phyloP scores from a whole-genome alignment of 2,797 vertebrate genomes.

The Perdix hodgsoniae region DNA sequence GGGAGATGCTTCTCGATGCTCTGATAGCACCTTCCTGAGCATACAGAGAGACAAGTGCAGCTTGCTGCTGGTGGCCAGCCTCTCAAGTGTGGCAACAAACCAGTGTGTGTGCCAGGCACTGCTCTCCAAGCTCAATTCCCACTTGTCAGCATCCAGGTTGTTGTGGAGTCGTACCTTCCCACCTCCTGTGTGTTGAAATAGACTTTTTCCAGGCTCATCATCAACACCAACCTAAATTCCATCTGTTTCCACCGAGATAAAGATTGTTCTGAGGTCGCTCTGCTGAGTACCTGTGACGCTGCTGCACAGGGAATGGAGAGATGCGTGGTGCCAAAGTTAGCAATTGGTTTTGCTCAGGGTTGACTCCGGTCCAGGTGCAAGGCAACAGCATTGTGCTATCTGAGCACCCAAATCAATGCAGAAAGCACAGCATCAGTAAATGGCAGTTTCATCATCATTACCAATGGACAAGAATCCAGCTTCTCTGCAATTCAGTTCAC shows the following conservation, averaged over 20 bases:
- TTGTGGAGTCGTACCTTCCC: background rate
- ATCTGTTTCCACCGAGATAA: slow-evolving; percentile 23
- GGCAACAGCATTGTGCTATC: background rate
- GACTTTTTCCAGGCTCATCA: slow-evolving; percentile 27
- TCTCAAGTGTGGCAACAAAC: background rate
- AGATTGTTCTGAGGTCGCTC: background rate
- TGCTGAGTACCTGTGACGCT: background rate
- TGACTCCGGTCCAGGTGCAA: background rate
- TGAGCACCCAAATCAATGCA: background rate
- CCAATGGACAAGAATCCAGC: background rate
- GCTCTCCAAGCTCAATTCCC: background rate
- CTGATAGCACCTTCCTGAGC: rapidly evolving
- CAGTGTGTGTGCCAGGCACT: rapidly evolving
- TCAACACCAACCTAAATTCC: slow-evolving; percentile 27
- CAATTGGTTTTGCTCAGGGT: background rate
- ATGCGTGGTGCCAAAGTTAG: background rate
- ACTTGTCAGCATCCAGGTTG: slow-evolving; percentile 9
- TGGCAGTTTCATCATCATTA: background rate
- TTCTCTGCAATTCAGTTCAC: rapidly evolving
- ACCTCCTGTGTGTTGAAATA: background rate
- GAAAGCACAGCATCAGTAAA: background rate
- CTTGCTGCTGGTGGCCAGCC: background rate
- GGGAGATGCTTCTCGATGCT: background rate
- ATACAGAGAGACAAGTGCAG: background rate
- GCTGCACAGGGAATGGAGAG: background rate